A percentile compares a stretch with the other conserved stretches of the same genome.
phyloP scores from a whole-genome alignment of 2,888 invertebrate genomes.

The Drosophila kuntzei region DNA sequence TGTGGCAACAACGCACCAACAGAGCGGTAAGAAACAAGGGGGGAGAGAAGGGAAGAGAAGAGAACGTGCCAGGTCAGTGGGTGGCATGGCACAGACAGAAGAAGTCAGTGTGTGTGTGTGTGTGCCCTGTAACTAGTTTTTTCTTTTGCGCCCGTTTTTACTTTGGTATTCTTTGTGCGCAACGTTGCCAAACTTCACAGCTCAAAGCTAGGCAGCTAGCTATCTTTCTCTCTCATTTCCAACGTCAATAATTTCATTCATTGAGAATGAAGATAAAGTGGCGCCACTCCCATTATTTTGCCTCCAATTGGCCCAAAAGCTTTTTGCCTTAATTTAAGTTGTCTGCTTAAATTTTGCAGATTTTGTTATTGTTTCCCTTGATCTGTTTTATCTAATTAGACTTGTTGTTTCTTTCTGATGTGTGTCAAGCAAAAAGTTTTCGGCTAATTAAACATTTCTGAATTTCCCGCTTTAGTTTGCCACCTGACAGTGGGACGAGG shows the following conservation, averaged over 20 bases:
- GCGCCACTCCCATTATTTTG: neutral
- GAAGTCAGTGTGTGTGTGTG: conserved; percentile 47
- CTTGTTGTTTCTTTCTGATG: conserved; percentile 26
- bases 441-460: conserved; percentile 31
- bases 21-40: conserved; percentile 6
- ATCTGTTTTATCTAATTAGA: conserved; percentile 43
- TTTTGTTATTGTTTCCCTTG: conserved; percentile 28
- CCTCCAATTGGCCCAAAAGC: neutral
- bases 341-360: conserved; percentile 41
- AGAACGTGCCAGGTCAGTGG: conserved; percentile 79
- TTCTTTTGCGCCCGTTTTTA: conserved; percentile 69
- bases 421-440: conserved; percentile 43
- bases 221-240: conserved; percentile 14
- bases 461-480: conserved; percentile 25
- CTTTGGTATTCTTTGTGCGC: conserved; percentile 69
- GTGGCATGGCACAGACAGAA: conserved; percentile 70
- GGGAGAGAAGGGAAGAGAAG: neutral
- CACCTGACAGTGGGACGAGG: conserved; percentile 6
- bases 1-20: conserved; percentile 76
- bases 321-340: conserved; percentile 54
- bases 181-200: conserved; percentile 65
- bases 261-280: conserved; percentile 63
- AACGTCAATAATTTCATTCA: conserved; percentile 74
- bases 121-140: conserved; percentile 64
- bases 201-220: conserved; percentile 34